Evolutionary conservation across 2,797 vertebrate genomes (phyloP).

Genomic region (Synanceia verrucosa): DNA sequence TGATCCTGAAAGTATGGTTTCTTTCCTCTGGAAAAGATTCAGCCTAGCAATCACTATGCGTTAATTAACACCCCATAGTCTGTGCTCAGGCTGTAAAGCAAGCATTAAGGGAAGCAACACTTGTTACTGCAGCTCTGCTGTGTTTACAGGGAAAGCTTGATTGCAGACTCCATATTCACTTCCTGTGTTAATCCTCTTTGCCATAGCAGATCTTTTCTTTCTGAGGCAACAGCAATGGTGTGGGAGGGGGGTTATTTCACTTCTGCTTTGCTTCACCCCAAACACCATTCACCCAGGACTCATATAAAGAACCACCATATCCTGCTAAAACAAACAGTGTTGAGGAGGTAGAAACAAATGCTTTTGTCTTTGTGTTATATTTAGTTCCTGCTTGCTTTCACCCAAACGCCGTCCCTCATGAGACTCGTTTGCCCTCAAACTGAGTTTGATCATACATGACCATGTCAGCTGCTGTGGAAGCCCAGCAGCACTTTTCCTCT

Average conservation of each 20-base stretch:
- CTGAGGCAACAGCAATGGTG: constrained; percentile 28
- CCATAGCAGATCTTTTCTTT: constrained; percentile 59
- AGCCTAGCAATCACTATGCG: constrained; percentile 45
- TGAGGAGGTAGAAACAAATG: constrained; percentile 77
- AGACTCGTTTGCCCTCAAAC: constrained; percentile 39
- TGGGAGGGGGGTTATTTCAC: constrained; percentile 52
- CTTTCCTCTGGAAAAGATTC: constrained; percentile 38
- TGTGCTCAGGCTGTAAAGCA: constrained; percentile 32
- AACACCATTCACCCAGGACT: constrained; percentile 68
- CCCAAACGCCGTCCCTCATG: constrained; percentile 46
- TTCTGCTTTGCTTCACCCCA: constrained; percentile 67
- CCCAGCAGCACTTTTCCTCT: constrained; percentile 1
- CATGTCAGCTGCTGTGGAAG: constrained; percentile 16
- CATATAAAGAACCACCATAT: constrained; percentile 71
- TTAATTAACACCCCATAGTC: constrained; percentile 60
- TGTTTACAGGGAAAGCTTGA: constrained; percentile 75
- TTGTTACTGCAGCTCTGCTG: constrained; percentile 61
- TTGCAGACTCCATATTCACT: constrained; percentile 70
- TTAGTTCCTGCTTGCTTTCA: constrained; percentile 64
- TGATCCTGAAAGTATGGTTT: constrained; percentile 9
- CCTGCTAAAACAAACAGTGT: constrained; percentile 81
- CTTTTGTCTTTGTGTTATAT: constrained; percentile 81
- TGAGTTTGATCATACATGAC: constrained; percentile 36
- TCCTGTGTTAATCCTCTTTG: constrained; percentile 78
- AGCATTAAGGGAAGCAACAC: constrained; percentile 55